Base-by-base conservation (phyloP, 2,888 invertebrate species). In the Pycnomerus fuliginosus region DNA sequence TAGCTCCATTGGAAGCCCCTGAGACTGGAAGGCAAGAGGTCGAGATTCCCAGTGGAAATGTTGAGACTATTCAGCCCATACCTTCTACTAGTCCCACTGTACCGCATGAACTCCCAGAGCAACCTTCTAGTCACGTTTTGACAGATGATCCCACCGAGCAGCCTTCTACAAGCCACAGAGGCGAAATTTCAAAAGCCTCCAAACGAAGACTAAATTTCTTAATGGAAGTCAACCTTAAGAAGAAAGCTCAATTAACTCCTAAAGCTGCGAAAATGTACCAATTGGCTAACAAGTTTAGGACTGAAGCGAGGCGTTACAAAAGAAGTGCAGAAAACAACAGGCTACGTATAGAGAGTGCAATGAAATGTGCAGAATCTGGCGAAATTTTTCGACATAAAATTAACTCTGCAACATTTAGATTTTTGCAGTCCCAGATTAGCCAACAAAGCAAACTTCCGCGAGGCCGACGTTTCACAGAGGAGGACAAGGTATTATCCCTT, bases 401-500 rank as follows among this genome's bases (percentile, higher is more conserved):
- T 24, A 22, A 22, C 16, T 3, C 8, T 8, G 23, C 22, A 11
- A 34, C 34, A 12, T 20, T 4, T 3, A 20, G 23, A 8, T 34
- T 34, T 23, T 4, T 34, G 2, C 16, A 16, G 3, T 31, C 32
- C 2, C 32, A 31, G 16, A 31, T 31, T 7, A 4, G 3, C n/a
- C 2, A 34, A 12, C 34, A 34, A 23, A 11, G n/a, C 7, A 35
- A 20, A 20, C 28, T 36, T 27, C 11, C 13, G 8, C 44, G 24
- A 16, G 41, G 42, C 2, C 34, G 42, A 11, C 31, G 39, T 14
- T 42, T 34, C 20, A 28, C 23, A 5, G 12, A 15, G 8, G 41
- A 48, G 3, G 41, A 52, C 10, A 52, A 52, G 20, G 30, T 52
- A 20, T 39, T 47, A 27, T 17, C 46, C 10, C 23, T 52, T 14